These are phyloP conservation scores for Chiloscyllium plagiosum DNA, from an alignment of 2,113 vertebrate species.

Conservation along the genomic window DNA sequence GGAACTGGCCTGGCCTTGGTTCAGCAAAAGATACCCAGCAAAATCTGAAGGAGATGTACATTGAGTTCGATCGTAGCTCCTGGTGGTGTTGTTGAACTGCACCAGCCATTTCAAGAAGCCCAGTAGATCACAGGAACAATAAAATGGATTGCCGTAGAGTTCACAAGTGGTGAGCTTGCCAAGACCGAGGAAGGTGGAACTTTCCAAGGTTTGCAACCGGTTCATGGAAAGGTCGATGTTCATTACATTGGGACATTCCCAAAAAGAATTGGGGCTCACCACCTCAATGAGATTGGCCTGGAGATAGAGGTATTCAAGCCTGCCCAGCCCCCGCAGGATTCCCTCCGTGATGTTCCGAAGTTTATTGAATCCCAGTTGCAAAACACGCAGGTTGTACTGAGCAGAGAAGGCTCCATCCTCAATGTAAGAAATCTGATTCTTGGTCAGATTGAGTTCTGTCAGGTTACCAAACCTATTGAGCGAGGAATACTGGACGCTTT, in stretches of 20 bases:
- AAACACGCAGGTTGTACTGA: slow-evolving; percentile 29
- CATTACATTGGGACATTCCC: slow-evolving; percentile 31
- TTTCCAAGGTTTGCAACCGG: slow-evolving; percentile 10
- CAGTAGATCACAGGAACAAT: slow-evolving; percentile 33
- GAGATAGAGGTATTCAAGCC: slow-evolving; percentile 35
- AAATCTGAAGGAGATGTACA: neutral
- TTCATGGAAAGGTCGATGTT: slow-evolving; percentile 38
- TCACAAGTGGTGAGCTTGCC: slow-evolving; percentile 19
- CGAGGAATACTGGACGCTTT: slow-evolving; percentile 17
- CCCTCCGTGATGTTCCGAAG: slow-evolving; percentile 35
- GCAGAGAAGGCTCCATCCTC: slow-evolving; percentile 37
- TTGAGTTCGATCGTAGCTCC: neutral
- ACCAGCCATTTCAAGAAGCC: slow-evolving; percentile 33
- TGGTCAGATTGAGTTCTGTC: slow-evolving; percentile 33
- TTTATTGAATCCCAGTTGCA: slow-evolving; percentile 36
- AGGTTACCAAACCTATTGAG: slow-evolving; percentile 33
- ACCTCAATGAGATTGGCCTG: slow-evolving; percentile 36
- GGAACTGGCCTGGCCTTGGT: neutral
- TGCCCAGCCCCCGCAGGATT: slow-evolving; percentile 30
- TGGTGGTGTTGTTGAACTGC: slow-evolving; percentile 28
- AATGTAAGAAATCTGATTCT: slow-evolving; percentile 35
- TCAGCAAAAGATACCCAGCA: neutral
- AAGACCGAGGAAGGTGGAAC: slow-evolving; percentile 11
- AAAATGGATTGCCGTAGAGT: slow-evolving; percentile 26
- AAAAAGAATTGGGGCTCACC: slow-evolving; percentile 34